A percentile compares a stretch with the other conserved stretches of the same genome.
Conservation (phyloP, 2,797 vertebrate species). For the Spheniscus humboldti region DNA sequence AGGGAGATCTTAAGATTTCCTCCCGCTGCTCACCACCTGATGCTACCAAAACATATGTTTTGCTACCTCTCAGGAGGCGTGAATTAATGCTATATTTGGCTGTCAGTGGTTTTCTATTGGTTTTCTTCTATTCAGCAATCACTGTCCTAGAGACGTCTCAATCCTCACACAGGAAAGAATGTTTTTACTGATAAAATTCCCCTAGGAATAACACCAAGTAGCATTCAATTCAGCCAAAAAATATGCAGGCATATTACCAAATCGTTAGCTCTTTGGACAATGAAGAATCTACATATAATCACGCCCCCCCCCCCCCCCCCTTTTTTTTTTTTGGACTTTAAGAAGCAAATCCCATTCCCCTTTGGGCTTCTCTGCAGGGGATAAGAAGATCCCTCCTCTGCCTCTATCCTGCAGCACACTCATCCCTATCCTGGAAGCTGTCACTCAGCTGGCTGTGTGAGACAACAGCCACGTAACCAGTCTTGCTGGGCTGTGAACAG, state of each 20-base stretch:
- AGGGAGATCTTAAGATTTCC: slow-evolving; percentile 3
- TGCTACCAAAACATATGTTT: slow-evolving; percentile 41
- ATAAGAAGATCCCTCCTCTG: background rate
- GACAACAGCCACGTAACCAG: background rate
- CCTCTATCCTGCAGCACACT: background rate
- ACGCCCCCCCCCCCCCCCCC: no score
- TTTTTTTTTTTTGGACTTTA: background rate
- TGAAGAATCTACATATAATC: background rate
- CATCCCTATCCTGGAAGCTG: background rate
- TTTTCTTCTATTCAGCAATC: slow-evolving; percentile 1
- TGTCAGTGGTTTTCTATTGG: background rate
- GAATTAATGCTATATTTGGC: slow-evolving; percentile 18
- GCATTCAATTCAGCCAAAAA: slow-evolving; percentile 1
- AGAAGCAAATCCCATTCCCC: slow-evolving; percentile 38
- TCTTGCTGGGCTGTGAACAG: background rate
- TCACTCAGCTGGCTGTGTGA: background rate
- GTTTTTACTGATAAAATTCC: slow-evolving; percentile 50
- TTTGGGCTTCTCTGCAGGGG: background rate
- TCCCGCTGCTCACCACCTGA: background rate
- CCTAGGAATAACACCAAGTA: slow-evolving; percentile 11
- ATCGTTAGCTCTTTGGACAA: slow-evolving; percentile 25
- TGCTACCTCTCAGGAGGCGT: background rate
- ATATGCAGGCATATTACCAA: slow-evolving; percentile 33
- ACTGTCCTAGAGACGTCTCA: slow-evolving; percentile 33
- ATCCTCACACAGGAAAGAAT: slow-evolving; percentile 43